Evolutionary conservation across 2,797 vertebrate species (phyloP), one percentile per base, ranked within the genome.

Genomic region (Cynodonichthys magdalenae): DNA sequence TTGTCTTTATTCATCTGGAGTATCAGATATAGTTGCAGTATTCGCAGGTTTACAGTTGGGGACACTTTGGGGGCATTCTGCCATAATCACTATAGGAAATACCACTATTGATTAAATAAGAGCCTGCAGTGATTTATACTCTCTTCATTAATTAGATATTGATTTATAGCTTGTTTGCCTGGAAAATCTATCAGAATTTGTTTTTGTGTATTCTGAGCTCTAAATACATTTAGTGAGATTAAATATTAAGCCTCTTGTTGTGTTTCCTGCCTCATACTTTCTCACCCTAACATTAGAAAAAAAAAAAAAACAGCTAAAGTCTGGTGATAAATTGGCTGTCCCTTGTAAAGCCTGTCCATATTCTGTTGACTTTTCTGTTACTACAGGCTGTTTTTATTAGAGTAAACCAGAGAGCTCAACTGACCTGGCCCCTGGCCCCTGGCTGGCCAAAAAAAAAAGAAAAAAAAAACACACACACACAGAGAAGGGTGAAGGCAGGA

Each of bases 101-200:
- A 85, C 66, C 63, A 75, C 55, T 74, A 90, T 82, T 85, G 86
- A 89, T 90, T 83, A 85, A 79, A 86, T 87, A 79, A 72, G 51
- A 55, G 71, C 53, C 54, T 50, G 54, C 69, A 59, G 76, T 87
- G 85, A 89, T 89, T 87, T 80, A 86, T 87, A 66, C 62, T 67
- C 80, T 74, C 59, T 75, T 84, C 81, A 84, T 89, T 88, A 89
- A 87, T 90, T 88, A 85, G 59, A 81, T 89, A 91, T 90, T 86
- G 88, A 90, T 89, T 86, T 72, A 87, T 71, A 83, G 83, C 70
- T 71, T 83, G 71, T 75, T 89, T 78, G 75, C 74, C 70, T 83
- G 76, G 81, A 69, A 76, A 59, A 77, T 80, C 72, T 71, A 59
- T 75, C 77, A 68, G 58, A 66, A 71, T 85, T 81, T 77, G 70